phyloP scores from a whole-genome alignment of 37 sponge, comb jelly and placozoan species.

The Beroe forskalii region DNA sequence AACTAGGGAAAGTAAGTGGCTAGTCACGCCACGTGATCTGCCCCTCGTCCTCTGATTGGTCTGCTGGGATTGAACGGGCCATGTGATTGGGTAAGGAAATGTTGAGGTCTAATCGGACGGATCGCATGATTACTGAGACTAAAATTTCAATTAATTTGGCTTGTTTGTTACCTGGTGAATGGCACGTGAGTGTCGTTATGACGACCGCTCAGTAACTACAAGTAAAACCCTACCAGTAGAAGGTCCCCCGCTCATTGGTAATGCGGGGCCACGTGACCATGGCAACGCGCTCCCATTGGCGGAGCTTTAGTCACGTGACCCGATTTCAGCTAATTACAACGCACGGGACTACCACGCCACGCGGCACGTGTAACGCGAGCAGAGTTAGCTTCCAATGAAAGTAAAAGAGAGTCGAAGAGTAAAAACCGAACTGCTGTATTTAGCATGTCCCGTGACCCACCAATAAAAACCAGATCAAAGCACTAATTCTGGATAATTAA shows the following conservation, averaged over 20 bases:
- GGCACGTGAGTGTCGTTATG: constrained; percentile 40
- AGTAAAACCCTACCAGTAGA: constrained; percentile 40
- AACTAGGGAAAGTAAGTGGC: not conserved
- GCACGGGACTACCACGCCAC: not conserved
- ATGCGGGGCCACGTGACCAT: not conserved
- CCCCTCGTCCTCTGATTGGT: not conserved
- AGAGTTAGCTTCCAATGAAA: not conserved
- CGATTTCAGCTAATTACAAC: constrained; percentile 37
- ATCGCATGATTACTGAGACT: constrained; percentile 58
- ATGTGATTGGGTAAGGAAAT: constrained; percentile 49
- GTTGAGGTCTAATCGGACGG: constrained; percentile 55
- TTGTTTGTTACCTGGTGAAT: constrained; percentile 38
- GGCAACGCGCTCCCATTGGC: not conserved
- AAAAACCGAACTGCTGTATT: constrained; percentile 14
- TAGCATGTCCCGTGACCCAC: not conserved
- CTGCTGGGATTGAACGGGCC: not conserved
- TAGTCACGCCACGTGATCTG: not conserved
- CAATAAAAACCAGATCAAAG: constrained; percentile 27
- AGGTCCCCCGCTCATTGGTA: constrained; percentile 53
- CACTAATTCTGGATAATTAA: constrained; percentile 35
- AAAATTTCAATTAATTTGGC: constrained; percentile 63
- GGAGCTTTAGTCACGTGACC: not conserved
- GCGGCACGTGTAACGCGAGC: not conserved
- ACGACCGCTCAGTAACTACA: constrained; percentile 17
- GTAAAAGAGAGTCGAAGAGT: not conserved